Evolutionary conservation across 2,797 vertebrate genomes (phyloP), one percentile per base, ranked within the genome.

Genomic region (Falco concolor): DNA sequence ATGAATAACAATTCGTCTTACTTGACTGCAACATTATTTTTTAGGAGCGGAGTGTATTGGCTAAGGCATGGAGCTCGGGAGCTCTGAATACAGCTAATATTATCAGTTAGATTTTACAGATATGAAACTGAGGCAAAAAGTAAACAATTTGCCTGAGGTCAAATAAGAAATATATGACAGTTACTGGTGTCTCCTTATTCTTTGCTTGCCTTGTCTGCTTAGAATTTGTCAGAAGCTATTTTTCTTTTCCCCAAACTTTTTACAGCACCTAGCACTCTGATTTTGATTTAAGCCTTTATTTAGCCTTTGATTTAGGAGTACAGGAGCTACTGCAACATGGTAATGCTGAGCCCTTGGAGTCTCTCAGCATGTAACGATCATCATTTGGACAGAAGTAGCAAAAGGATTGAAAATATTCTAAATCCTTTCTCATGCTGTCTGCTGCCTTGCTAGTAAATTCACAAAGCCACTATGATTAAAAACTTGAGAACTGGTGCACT

Each of bases 281-380:
- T 81, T 95, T 82, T 82, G 79, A 53, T 91, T 76, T 82, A 90
- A 95, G 61, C 68, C 42, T 72, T 79, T 45, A 89, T 72, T 79
- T 45, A 89, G 68, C 64, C 88, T 94, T 96, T 93, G 92, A 78
- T 92, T 91, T 83, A 67, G 68, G 88, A 86, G 85, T 24, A 8
- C 9, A 1, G 53, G 70, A 89, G 45, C 75, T 94, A 45, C 86
- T 85, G 57, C 52, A 52, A 25, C n/a, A 0, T 13, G 21, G 54
- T 75, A 24, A 32, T 34, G 63, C 81, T 81, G 78, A 95, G 84
- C 75, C 72, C 57, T 78, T 65, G 28, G 64, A 65, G 64, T 84
- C 78, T 87, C 77, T 72, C 1, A 9, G 57, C 70, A 4, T 85
- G 72, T 80, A 83, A 83, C 0, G 1, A 90, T 92, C 86, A 45